phyloP scores from a whole-genome alignment of 2,113 vertebrate genomes.

The Oceanodroma tethys region DNA sequence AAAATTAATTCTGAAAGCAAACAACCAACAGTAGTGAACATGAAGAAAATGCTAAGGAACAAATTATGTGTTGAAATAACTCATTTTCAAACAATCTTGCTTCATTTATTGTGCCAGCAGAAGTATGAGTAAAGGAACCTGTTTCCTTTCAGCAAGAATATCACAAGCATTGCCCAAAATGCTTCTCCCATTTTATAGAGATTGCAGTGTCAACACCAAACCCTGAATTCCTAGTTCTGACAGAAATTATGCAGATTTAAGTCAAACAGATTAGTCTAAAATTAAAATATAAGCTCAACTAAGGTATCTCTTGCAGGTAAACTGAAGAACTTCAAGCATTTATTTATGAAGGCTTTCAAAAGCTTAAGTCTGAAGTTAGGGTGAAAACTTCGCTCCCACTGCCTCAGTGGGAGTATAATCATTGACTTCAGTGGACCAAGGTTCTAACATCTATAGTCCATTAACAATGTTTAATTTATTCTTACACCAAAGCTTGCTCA shows the following conservation, averaged over 20 bases:
- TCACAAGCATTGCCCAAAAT: background rate
- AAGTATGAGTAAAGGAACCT: background rate
- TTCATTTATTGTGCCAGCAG: background rate
- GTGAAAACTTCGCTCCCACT: background rate
- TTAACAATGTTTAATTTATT: background rate
- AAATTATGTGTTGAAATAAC: background rate
- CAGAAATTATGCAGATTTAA: background rate
- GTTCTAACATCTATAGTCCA: background rate
- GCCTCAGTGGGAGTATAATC: background rate
- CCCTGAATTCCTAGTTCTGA: background rate
- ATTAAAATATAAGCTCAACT: background rate
- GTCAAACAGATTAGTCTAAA: background rate
- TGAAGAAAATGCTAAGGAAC: background rate
- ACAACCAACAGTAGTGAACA: background rate
- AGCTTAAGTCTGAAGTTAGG: background rate
- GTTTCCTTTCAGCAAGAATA: background rate
- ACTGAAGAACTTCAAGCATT: background rate
- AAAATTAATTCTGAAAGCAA: slow-evolving; percentile 20
- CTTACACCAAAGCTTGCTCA: background rate
- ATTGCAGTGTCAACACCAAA: background rate
- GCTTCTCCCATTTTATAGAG: background rate
- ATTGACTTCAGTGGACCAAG: background rate
- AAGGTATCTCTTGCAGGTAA: background rate
- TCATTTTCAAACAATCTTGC: background rate
- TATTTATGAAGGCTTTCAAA: background rate